Evolutionary conservation across 2,888 invertebrate species (phyloP), one percentile per base, ranked within the genome.

Genomic region (Lamellibrachia satsuma): DNA sequence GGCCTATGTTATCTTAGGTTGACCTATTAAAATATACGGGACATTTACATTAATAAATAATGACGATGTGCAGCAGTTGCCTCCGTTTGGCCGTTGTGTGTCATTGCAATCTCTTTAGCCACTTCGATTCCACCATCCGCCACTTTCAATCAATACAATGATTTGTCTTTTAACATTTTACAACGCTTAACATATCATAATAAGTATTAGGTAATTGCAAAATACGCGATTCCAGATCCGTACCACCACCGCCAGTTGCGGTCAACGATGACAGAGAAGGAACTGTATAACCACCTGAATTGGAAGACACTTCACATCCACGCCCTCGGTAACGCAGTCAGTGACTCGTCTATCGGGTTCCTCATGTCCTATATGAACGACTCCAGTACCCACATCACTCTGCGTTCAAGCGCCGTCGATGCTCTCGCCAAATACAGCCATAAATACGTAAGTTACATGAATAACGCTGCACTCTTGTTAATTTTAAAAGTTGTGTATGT

Each of bases 251-350:
- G 75, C 22, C 75, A 75, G 75, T 75, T 75, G 22, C 75, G 75
- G 75, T 75, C 75, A 3, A 75, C 75, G 75, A 75, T 75, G 75
- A 75, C 75, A 75, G 75, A 75, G 75, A 75, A 75, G 75, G 75
- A 75, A 75, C 22, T 22, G n/a, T 6, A 22, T n/a, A 15, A 75
- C 75, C n/a, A 75, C 22, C 4, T 75, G 75, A 75, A 75, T n/a
- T 75, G 75, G 75, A 75, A 15, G 75, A 75, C 75, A 75, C 75
- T 75, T 15, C 75, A 75, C 75, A 75, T 75, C 75, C 75, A 75
- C 75, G 75, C 75, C 75, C 75, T 75, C 22, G 75, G 75, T n/a
- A 75, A 75, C 75, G 75, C 75, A 6, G 75, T n/a, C 75, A 15
- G 75, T 22, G 75, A 75, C 75, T 15, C 75, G 75, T 75, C 75